Conservation (phyloP, 2,797 vertebrate species). For the Setipinna tenuifilis region DNA sequence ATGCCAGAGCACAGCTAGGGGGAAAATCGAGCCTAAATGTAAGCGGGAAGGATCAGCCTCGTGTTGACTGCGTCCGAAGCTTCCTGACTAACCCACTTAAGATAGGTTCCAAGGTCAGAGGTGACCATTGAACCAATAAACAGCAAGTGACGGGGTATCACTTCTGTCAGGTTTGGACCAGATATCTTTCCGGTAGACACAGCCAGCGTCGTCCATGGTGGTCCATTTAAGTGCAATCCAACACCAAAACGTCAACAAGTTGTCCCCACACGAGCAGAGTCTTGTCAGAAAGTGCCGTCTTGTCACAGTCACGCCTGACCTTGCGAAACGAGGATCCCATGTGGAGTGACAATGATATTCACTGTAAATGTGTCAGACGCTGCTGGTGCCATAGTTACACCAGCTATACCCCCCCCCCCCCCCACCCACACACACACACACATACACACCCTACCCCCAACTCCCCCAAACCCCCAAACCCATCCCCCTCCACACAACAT, state of each 20-base stretch:
- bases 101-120: neutral
- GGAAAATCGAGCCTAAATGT: no score
- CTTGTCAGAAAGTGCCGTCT: neutral
- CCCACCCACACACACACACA: no score
- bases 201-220: neutral
- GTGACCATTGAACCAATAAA: neutral
- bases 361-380: slow-evolving; percentile 13
- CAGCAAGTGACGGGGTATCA: no score
- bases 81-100: neutral
- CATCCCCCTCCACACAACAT: no score
- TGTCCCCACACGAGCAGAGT: neutral
- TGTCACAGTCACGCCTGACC: neutral
- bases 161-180: no score
- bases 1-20: no score
- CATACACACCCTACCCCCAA: no score
- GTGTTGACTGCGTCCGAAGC: no score
- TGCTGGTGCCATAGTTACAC: slow-evolving; percentile 11
- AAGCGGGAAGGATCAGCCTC: no score
- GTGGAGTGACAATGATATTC: slow-evolving; percentile 9
- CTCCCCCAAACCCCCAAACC: no score
- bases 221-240: neutral
- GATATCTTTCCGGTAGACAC: no score
- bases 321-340: neutral
- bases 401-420: no score
- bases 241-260: slow-evolving; percentile 20